phyloP scores from a whole-genome alignment of 2,888 invertebrate genomes.

The Troglohyphantes excavatus region DNA sequence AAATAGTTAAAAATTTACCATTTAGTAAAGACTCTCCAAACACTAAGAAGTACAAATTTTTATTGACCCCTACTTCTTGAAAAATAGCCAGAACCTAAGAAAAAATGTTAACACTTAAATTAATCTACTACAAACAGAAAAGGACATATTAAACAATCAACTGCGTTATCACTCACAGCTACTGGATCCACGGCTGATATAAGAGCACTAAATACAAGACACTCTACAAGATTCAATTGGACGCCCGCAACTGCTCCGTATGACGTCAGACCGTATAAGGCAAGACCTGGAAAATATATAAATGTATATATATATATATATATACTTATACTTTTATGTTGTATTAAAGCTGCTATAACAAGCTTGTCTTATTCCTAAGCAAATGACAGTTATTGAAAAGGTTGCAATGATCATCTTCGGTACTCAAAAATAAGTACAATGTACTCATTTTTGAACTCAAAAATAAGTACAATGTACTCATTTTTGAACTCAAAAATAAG shows the following conservation, averaged over 20 bases:
- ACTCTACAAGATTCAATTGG: slow-evolving; percentile 77
- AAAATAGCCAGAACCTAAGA: slow-evolving; percentile 84
- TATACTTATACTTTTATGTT: too few species aligned
- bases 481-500: too few species aligned
- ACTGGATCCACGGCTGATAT: slow-evolving; percentile 86
- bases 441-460: too few species aligned
- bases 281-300: slow-evolving; percentile 75
- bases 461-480: too few species aligned
- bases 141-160: too few species aligned
- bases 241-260: slow-evolving; percentile 79
- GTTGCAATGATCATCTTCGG: too few species aligned
- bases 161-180: slow-evolving; percentile 83
- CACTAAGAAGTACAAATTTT: slow-evolving; percentile 85
- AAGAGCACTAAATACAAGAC: slow-evolving; percentile 84
- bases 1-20: slow-evolving; percentile 81
- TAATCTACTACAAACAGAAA: too few species aligned
- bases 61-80: slow-evolving; percentile 85
- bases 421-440: too few species aligned
- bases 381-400: too few species aligned
- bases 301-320: too few species aligned
- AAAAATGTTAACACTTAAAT: slow-evolving; percentile 7
- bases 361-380: too few species aligned
- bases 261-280: slow-evolving; percentile 80
- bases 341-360: too few species aligned
- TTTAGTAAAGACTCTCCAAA: slow-evolving; percentile 86